These are phyloP conservation scores for Parazoanthus atlanticus DNA, from an alignment of 92 coral and sea anemone species.

Conservation along the genomic window DNA sequence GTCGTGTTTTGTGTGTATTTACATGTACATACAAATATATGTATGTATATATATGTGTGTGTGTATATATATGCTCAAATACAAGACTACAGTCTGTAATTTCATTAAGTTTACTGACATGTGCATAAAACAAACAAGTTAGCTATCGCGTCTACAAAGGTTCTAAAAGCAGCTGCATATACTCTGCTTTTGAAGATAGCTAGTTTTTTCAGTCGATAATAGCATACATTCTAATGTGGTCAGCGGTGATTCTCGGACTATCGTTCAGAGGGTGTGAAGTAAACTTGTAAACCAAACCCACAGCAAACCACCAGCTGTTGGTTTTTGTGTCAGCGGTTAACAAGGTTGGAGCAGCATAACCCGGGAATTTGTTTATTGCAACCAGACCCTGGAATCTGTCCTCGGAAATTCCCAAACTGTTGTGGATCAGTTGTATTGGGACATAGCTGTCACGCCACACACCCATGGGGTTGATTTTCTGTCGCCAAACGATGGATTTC, in stretches of 20 bases:
- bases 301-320: constrained; percentile 24
- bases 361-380: not conserved
- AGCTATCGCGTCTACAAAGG: too few relatives aligned
- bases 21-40: too few relatives aligned
- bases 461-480: constrained; percentile 6
- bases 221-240: constrained; percentile 29
- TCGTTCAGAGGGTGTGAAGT: constrained; percentile 13
- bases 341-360: not conserved
- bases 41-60: too few relatives aligned
- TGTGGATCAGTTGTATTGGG: constrained; percentile 11
- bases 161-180: too few relatives aligned
- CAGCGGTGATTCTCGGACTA: not conserved
- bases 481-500: constrained; percentile 28
- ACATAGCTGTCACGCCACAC: too few relatives aligned
- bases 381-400: constrained; percentile 1
- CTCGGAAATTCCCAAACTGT: constrained; percentile 27
- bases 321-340: constrained; percentile 15
- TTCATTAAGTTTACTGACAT: too few relatives aligned
- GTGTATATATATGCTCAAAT: too few relatives aligned
- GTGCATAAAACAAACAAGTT: too few relatives aligned
- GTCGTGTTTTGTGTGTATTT: too few relatives aligned
- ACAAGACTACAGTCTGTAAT: too few relatives aligned
- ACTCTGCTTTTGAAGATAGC: too few relatives aligned
- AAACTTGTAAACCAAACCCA: constrained; percentile 3
- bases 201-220: constrained; percentile 10